Conservation (phyloP, 2,888 invertebrate species). For the Prionchulus punctatus region DNA sequence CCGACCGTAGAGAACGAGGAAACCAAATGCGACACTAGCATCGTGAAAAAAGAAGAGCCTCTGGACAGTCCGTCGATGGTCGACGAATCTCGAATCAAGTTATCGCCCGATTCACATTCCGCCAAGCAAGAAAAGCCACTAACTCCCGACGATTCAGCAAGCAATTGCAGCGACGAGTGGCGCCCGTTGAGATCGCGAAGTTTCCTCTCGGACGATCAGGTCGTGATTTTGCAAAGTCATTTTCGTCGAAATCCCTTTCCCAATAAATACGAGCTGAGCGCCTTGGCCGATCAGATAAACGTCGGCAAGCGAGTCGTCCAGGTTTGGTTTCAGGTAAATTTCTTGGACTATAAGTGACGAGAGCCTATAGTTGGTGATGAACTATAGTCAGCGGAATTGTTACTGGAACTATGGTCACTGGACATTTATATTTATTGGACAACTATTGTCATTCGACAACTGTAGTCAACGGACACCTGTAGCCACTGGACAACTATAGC, state of each 20-base stretch:
- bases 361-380: too few relatives aligned
- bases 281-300: conserved; percentile 58
- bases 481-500: too few relatives aligned
- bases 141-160: background rate
- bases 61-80: background rate
- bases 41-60: background rate
- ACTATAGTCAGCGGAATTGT: too few relatives aligned
- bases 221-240: conserved; percentile 67
- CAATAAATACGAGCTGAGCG: conserved; percentile 74
- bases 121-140: background rate
- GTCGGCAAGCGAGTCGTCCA: conserved; percentile 55
- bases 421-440: too few relatives aligned
- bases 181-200: conserved; percentile 60
- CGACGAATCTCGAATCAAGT: background rate
- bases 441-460: too few relatives aligned
- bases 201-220: conserved; percentile 81
- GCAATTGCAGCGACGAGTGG: conserved; percentile 10
- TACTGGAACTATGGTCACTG: too few relatives aligned
- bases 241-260: conserved; percentile 80
- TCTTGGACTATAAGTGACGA: too few relatives aligned
- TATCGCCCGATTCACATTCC: background rate
- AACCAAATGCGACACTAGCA: background rate
- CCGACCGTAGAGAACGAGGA: background rate
- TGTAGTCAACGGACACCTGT: too few relatives aligned
- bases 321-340: conserved; percentile 16